Base-by-base conservation (phyloP, 1,140 invertebrate species). In the Cyrtorhinus lividipennis region DNA sequence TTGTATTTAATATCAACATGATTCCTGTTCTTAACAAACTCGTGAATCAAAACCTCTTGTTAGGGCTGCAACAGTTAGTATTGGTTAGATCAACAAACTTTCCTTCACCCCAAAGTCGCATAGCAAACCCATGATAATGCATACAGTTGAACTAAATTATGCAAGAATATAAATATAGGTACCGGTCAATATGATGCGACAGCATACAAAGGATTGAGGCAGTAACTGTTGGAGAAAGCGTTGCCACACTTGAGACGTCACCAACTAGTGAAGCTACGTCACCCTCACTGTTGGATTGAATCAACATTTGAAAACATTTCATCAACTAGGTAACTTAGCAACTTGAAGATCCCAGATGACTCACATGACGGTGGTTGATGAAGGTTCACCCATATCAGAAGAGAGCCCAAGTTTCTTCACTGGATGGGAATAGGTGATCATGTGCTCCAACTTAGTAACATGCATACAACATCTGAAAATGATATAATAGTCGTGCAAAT, bases 191-290 rank as follows among this genome's bases (percentile, higher is more conserved):
- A 69, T 87, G 85, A 65, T 92, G 87, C 0, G 88, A 88, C 10
- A 96, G 72, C 0, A 87, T 84, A 73, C 90, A 93, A 44, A 92
- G 81, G 1, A 92, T 87, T 71, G 90, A 86, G 0, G 88, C 87
- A 0, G 90, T 86, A 66, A 91, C 85, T 13, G 87, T 80, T 22
- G 87, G 83, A 10, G 83, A 83, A 2, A 94, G 78, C 0, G 26
- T 25, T 2, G 60, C 24, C 5, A 61, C 59, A 24, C 64, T 60
- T 15, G 64, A 48, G 15, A 65, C 38, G 22, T 65, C 64, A 12
- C 64, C 64, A 45, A 65, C 23, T 24, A 65, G 15, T 0, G 53
- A 22, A 2, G 24, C 22, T 1, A 65, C 45, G 56, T 65, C 64
- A 20, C 59, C 46, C 20, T 65, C 64, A 15, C 64, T 65, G 53